phyloP scores from a whole-genome alignment of 2,113 vertebrate genomes.

The Agelaius phoeniceus region DNA sequence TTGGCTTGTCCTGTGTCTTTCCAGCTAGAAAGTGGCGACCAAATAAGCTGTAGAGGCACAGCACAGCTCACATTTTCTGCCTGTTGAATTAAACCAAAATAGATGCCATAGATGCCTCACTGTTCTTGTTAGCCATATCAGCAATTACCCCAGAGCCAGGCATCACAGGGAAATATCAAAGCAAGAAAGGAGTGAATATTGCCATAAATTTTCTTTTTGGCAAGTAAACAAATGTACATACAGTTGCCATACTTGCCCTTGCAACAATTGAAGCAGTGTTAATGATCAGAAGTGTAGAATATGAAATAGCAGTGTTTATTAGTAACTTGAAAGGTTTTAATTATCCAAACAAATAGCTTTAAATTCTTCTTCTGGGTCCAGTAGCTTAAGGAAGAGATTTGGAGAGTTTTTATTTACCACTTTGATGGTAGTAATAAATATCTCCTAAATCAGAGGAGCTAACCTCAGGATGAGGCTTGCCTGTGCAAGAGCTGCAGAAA shows the following conservation, averaged over 20 bases:
- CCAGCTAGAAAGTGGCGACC: not conserved
- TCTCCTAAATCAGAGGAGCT: not conserved
- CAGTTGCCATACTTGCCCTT: not conserved
- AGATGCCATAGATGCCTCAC: not conserved
- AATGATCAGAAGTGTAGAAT: not conserved
- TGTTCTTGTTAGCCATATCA: not conserved
- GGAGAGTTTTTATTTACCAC: not conserved
- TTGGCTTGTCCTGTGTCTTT: not conserved
- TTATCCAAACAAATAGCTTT: not conserved
- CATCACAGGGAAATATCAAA: not conserved
- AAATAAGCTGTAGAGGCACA: not conserved
- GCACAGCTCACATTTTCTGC: not conserved
- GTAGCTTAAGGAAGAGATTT: not conserved
- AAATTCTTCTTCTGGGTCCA: not conserved
- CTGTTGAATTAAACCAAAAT: not conserved
- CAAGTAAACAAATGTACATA: not conserved
- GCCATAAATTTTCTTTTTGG: not conserved
- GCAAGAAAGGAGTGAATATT: not conserved
- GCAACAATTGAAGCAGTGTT: not conserved
- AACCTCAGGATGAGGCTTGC: slow-evolving; percentile 22
- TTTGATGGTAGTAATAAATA: not conserved
- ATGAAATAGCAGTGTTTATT: not conserved
- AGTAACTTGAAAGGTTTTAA: not conserved
- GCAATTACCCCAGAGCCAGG: not conserved
- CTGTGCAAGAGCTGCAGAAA: not conserved